Base-by-base conservation (phyloP, 2,113 vertebrate genomes). In the Anguilla rostrata region DNA sequence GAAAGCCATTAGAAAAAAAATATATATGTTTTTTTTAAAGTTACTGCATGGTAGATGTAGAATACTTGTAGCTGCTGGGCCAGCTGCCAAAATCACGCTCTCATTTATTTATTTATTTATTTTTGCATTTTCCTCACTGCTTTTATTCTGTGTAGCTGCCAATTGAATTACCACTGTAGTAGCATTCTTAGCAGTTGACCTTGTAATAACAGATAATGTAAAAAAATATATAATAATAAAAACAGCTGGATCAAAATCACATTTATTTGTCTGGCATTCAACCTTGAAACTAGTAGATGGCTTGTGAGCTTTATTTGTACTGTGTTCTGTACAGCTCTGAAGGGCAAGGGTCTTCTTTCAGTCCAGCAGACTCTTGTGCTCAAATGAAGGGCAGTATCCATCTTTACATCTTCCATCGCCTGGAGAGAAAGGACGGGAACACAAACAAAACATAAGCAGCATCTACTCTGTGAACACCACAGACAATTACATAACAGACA, bases 121-220 rank as follows among this genome's bases (percentile, higher is more conserved):
- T 34, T 34, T 34, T 34, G 34, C 34, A 75, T 75, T 34, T 34
- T 34, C 26, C 29, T 26, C 71, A n/a, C 71, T 71, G 63, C 22
- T 75, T 75, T n/a, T 34, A 75, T 75, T 75, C 71, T n/a, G 26
- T n/a, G 63, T 34, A 75, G n/a, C n/a, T 75, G n/a, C 71, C 71
- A 75, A 75, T 75, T 75, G 71, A 75, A 12, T 75, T 75, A 26
- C 9, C n/a, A 75, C n/a, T 75, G 8, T n/a, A 75, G 71, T 75
- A 75, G n/a, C n/a, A 75, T 29, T n/a, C 63, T 60, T 75, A 11
- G 71, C 7, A 34, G 8, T 2, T 11, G 1, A 34, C 29, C 34
- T 66, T 75, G 9, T 34, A 6, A 6, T 75, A 20, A 26, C 29
- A 34, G 26, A 34, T n/a, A 34, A 29, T 29, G n/a, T 75, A 75